Evolutionary conservation across 2,797 vertebrate genomes (phyloP), one percentile per base, ranked within the genome.

Genomic region (Buceros bicornis): DNA sequence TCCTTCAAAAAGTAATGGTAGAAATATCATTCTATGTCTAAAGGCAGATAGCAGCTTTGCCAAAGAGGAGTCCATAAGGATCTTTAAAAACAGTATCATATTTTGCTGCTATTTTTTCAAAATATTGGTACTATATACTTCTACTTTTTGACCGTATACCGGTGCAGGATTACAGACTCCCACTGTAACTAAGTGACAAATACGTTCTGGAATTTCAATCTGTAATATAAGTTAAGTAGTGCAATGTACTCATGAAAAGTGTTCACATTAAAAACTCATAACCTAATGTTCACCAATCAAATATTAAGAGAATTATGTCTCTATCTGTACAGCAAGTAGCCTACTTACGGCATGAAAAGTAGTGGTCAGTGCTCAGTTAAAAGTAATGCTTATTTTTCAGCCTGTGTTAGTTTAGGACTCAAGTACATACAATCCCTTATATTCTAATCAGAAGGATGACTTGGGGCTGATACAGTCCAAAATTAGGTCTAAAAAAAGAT

Each of bases 1-100:
- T 35, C 22, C 37, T 61, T 21, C 1, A 13, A 50, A 88, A 79
- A 6, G 3, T 74, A 72, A 51, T 0, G 0, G 21, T 4, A 79
- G 21, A 86, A 74, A 71, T 72, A 56, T 15, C 35, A 40, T 77
- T 82, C 53, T 81, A 6, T 7, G 12, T 33, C 20, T 64, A 25
- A 84, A 69, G 20, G 17, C 28, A 82, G 42, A 80, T 7, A 80
- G 2, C 21, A 90, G 8, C 31, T 87, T 92, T 93, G 29, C 13
- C 15, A n/a, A 76, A 85, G 35, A n/a, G 50, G 79, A 91, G 10
- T 50, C 26, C 28, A 11, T 47, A 47, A 13, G 20, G 19, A 45
- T 9, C 26, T 81, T 57, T 61, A 16, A 74, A 70, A 92, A 57
- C 19, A 56, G 6, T 5, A 26, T 12, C 2, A 53, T 3, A 1